Evolutionary conservation across 2,797 vertebrate genomes (phyloP).

Genomic region (Ara ararauna): DNA sequence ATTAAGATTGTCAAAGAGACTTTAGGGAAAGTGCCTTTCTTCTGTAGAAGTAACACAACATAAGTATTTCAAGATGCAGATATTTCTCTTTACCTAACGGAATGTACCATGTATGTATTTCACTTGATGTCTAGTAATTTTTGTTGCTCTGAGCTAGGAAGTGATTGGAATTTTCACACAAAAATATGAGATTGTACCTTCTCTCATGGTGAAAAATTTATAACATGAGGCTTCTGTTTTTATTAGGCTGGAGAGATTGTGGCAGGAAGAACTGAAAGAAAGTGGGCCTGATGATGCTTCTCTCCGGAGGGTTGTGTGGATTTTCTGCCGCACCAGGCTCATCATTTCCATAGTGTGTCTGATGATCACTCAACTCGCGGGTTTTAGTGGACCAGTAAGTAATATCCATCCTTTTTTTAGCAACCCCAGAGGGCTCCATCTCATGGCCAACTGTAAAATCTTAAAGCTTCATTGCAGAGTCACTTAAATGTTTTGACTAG

Average conservation of each 20-base stretch:
- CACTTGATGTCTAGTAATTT: background rate
- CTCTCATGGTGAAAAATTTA: background rate
- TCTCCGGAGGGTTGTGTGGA: conserved; percentile 86
- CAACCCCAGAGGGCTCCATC: conserved; percentile 66
- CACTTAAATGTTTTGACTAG: conserved; percentile 61
- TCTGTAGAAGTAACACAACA: background rate
- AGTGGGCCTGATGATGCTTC: conserved; percentile 84
- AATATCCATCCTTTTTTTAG: conserved; percentile 80
- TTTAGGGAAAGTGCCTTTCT: background rate
- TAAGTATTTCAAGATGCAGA: background rate
- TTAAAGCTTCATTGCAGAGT: conserved; percentile 64
- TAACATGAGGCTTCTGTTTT: conserved; percentile 32
- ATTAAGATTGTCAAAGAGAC: background rate
- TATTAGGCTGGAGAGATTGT: conserved; percentile 85
- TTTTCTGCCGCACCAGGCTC: conserved; percentile 90
- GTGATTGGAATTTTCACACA: background rate
- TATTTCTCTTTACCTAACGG: background rate
- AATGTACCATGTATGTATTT: background rate
- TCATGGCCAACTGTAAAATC: conserved; percentile 63
- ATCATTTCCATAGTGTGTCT: conserved; percentile 92
- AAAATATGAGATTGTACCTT: background rate
- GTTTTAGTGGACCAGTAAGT: conserved; percentile 96
- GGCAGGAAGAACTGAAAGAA: conserved; percentile 86
- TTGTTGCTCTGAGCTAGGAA: background rate
- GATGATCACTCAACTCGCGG: conserved; percentile 92